Percentiles rank a stretch among this genome's conserved stretches.
These are phyloP conservation scores for Cherax quadricarinatus DNA, from an alignment of 1,140 invertebrate species.

Conservation along the genomic window DNA sequence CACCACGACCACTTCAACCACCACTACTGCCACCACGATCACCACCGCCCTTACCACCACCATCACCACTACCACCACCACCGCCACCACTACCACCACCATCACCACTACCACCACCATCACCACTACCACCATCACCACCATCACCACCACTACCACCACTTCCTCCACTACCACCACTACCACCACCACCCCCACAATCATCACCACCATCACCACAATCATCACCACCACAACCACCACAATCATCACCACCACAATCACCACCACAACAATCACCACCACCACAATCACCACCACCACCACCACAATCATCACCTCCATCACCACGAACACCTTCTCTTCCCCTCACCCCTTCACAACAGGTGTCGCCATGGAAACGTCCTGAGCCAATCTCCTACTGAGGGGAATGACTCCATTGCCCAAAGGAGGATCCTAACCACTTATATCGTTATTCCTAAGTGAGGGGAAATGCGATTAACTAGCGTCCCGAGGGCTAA, in stretches of 20 bases:
- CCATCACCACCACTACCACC: too few species aligned
- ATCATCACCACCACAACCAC: too few species aligned
- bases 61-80: too few species aligned
- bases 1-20: neutral
- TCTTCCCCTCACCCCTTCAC: neutral
- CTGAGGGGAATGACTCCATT: neutral
- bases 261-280: too few species aligned
- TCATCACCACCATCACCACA: neutral
- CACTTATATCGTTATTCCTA: conserved; percentile 40
- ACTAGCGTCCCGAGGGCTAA: conserved; percentile 11
- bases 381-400: neutral
- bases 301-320: neutral
- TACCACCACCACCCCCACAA: neutral
- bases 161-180: too few species aligned
- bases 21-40: neutral
- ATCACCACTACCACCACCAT: too few species aligned
- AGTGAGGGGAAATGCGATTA: conserved; percentile 30
- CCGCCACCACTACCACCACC: too few species aligned
- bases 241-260: neutral
- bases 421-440: conserved; percentile 3
- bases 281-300: neutral
- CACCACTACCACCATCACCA: too few species aligned
- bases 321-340: neutral
- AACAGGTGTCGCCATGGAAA: conserved; percentile 1
- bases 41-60: neutral